Base-by-base conservation (phyloP, 1,140 invertebrate species). In the Drosophila pachea region DNA sequence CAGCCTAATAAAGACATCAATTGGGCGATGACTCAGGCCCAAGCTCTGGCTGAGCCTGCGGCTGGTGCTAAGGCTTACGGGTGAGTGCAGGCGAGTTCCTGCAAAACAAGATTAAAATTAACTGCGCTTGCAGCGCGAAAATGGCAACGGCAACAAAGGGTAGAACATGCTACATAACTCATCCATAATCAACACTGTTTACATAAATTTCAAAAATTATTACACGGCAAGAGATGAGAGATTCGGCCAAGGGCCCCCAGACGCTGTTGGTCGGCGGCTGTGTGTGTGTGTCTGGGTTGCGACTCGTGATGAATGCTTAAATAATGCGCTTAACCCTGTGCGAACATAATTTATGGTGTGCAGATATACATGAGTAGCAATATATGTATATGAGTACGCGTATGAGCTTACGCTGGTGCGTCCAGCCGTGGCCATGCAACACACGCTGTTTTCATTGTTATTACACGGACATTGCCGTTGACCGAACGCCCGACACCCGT, bases 151-250 rank as follows among this genome's bases (percentile, higher is more conserved):
- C 36, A 79, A 79, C 76, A 84, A 79, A 79, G 67, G 70, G 81
- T 81, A 84, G 81, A 84, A 84, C 81, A 86, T 79, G 76, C 76
- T 77, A 86, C 81, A 86, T 86, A 86, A 86, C 81, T 86, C 81
- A 86, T 86, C 81, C 81, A 86, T 86, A 86, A 86, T 86, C 81
- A 86, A 86, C 81, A 86, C 81, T 86, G 81, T 86, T 86, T 86
- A 86, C 81, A 86, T 86, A 86, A 86, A 86, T 86, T 86, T 81
- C 77, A 86, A 81, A 86, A 84, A 84, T 86, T 81, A 84, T 83
- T 83, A 83, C 79, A 78, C 79, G 68, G 76, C 76, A 59, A 72
- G 68, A 69, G 61, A 64, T 65, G 67, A 69, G 60, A 56, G 54
- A 43, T 45, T 66, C 48, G 56, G 73, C 43, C 64, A 62, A 62